Percentiles rank a stretch among this genome's conserved stretches.
Conservation (phyloP, 2,888 invertebrate genomes). For the Capitulum mitella region DNA sequence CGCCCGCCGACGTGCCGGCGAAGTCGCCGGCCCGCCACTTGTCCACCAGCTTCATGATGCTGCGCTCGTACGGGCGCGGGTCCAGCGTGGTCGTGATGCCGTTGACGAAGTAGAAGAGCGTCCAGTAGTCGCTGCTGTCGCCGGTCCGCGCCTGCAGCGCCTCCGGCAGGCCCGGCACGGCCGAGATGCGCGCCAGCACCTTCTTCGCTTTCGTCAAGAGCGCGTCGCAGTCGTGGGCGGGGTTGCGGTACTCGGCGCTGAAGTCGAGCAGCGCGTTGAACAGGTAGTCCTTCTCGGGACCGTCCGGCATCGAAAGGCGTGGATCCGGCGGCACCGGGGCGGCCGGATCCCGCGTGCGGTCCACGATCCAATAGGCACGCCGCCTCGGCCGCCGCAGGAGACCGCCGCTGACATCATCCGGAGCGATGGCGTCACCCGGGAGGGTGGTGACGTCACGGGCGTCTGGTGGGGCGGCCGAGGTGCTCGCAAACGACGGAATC, state of each 20-base stretch:
- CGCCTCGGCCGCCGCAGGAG: background rate
- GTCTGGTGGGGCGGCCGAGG: too few species aligned
- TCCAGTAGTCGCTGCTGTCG: slow-evolving; percentile 2
- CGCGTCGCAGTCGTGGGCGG: background rate
- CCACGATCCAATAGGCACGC: background rate
- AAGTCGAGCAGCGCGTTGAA: background rate
- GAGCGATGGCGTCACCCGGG: background rate
- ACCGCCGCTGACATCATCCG: background rate
- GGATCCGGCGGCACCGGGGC: background rate
- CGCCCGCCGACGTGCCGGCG: background rate
- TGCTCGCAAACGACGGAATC: too few species aligned
- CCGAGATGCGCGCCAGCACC: background rate
- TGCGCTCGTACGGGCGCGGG: background rate
- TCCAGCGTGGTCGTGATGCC: background rate
- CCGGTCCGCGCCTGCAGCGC: background rate
- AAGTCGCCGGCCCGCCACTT: background rate
- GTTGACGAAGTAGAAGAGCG: background rate
- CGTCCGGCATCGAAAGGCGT: background rate
- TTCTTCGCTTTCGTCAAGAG: background rate
- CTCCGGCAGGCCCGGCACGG: background rate
- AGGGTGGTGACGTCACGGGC: background rate
- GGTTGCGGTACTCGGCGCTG: background rate
- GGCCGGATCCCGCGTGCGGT: background rate
- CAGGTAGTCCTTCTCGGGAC: slow-evolving; percentile 1
- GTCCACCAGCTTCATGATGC: background rate